A percentile compares a stretch with the other conserved stretches of the same genome.
phyloP scores from a whole-genome alignment of 2,113 vertebrate species.

The Tragelaphus imberbis region DNA sequence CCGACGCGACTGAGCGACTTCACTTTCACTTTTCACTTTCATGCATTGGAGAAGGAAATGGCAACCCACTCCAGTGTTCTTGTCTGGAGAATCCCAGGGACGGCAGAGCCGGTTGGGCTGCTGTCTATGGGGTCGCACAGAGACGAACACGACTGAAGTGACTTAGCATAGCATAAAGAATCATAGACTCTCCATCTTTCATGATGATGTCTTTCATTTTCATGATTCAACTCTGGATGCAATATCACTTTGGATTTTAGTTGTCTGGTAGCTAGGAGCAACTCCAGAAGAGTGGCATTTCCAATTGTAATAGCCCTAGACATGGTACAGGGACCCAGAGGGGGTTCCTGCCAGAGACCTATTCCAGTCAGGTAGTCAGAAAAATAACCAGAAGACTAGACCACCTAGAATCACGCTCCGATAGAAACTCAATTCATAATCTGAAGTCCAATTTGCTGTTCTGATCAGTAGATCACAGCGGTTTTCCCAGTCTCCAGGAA shows the following conservation, averaged over 20 bases:
- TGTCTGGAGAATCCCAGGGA: too few relatives aligned
- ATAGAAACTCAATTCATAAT: constrained; percentile 27
- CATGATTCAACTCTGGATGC: background rate
- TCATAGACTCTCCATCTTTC: background rate
- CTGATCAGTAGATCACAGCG: background rate
- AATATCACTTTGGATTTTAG: background rate
- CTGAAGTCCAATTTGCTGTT: background rate
- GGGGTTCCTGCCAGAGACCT: background rate
- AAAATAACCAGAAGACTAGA: background rate
- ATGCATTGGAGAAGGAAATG: too few relatives aligned
- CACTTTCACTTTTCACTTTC: too few relatives aligned
- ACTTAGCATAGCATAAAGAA: background rate
- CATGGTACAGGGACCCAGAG: background rate
- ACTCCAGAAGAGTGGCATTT: background rate
- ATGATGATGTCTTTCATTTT: background rate
- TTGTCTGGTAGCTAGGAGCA: background rate
- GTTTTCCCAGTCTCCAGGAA: background rate
- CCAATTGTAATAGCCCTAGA: background rate
- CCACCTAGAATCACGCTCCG: background rate
- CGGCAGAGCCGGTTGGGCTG: too few relatives aligned
- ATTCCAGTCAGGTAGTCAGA: background rate
- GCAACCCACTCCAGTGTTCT: too few relatives aligned
- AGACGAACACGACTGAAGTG: too few relatives aligned
- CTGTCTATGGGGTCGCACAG: too few relatives aligned
- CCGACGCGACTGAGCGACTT: too few relatives aligned